Conservation (phyloP, 2,797 vertebrate species). For the Benthosema pterotum region DNA sequence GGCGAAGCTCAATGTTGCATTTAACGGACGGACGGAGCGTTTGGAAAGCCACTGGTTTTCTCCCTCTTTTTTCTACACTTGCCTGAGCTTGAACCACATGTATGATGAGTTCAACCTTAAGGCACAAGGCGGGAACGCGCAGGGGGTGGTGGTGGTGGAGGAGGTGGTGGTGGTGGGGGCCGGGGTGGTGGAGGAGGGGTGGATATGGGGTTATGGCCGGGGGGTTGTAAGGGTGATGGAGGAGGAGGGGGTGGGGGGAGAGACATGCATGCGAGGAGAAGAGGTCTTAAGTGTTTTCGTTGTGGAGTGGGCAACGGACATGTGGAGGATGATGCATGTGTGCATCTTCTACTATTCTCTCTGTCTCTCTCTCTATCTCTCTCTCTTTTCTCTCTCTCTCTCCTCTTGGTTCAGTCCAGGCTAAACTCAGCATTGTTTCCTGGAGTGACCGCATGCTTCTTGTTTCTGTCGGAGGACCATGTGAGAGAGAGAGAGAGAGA, state of each 20-base stretch:
- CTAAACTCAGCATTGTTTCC: constrained; percentile 59
- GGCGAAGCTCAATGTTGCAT: constrained; percentile 44
- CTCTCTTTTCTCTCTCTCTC: constrained; percentile 12
- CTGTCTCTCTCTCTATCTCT: constrained; percentile 1
- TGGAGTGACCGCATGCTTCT: constrained; percentile 59
- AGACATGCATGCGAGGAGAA: constrained; percentile 50
- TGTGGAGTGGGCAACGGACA: constrained; percentile 52
- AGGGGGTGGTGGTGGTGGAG: constrained; percentile 40
- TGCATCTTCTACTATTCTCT: constrained; percentile 15
- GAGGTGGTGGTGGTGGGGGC: constrained; percentile 24
- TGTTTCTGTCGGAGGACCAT: constrained; percentile 67
- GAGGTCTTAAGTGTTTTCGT: constrained; percentile 67
- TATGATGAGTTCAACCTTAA: constrained; percentile 71
- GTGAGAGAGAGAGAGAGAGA: constrained; percentile 51
- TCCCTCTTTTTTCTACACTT: constrained; percentile 59
- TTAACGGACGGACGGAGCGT: constrained; percentile 67
- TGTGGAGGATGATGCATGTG: constrained; percentile 63
- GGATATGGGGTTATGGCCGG: constrained; percentile 6
- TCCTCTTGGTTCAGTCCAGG: constrained; percentile 18
- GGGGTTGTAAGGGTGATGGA: constrained; percentile 39
- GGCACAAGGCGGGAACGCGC: constrained; percentile 34
- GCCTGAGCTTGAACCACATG: constrained; percentile 75
- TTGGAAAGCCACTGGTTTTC: constrained; percentile 45
- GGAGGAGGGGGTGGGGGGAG: constrained; percentile 31
- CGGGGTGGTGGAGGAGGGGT: constrained; percentile 50